Evolutionary conservation across 2,888 invertebrate genomes (phyloP).

Genomic region (Eupithecia dodoneata): DNA sequence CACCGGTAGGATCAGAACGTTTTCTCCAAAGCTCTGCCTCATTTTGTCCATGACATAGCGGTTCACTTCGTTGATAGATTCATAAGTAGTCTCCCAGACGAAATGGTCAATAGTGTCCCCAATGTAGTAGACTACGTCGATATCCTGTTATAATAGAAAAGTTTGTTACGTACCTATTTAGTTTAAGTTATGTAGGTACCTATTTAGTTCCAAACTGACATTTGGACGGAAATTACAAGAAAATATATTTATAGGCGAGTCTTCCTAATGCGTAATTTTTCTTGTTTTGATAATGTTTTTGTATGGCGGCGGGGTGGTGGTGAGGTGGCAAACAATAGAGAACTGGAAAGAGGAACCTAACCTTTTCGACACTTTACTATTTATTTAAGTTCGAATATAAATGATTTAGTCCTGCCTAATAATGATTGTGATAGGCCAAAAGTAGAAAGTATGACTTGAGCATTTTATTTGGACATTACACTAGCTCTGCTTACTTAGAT

Average conservation of each 20-base stretch:
- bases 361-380: too few species aligned
- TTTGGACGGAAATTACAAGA: background rate
- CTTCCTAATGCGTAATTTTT: too few species aligned
- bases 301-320: too few species aligned
- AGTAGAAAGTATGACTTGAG: too few species aligned
- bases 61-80: constrained; percentile 85
- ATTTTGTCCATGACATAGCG: constrained; percentile 80
- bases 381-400: too few species aligned
- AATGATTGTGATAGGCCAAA: too few species aligned
- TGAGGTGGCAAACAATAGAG: too few species aligned
- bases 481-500: too few species aligned
- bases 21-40: constrained; percentile 81
- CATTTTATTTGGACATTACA: too few species aligned
- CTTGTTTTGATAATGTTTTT: too few species aligned
- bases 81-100: constrained; percentile 92
- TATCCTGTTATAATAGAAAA: constrained; percentile 65
- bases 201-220: background rate
- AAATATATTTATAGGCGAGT: background rate
- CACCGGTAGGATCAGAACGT: constrained; percentile 86
- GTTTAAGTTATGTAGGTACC: background rate
- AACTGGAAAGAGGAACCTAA: too few species aligned
- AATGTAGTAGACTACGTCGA: constrained; percentile 90
- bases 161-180: background rate
- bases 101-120: constrained; percentile 95
- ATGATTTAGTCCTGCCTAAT: too few species aligned